Evolutionary conservation across 2,113 vertebrate genomes (phyloP).

Genomic region (Vidua macroura): DNA sequence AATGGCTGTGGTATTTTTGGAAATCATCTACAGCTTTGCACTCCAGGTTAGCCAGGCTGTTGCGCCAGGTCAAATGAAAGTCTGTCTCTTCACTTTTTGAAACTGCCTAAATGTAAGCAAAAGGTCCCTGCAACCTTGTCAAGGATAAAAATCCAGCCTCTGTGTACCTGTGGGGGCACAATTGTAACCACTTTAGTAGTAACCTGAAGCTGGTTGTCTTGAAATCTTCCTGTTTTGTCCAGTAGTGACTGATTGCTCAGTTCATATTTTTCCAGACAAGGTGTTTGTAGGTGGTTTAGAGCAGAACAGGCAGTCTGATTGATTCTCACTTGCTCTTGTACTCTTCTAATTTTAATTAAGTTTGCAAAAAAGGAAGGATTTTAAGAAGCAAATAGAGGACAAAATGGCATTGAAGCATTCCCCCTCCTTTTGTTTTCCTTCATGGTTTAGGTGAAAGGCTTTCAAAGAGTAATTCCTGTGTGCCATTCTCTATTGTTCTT

Average conservation of each 20-base stretch:
- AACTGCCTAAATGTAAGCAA: background rate
- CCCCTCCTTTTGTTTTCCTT: fast-evolving
- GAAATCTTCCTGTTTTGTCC: slow-evolving; percentile 62
- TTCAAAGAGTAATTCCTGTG: background rate
- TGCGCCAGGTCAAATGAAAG: fast-evolving
- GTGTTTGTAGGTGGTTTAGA: slow-evolving; percentile 9
- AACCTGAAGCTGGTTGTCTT: slow-evolving; percentile 28
- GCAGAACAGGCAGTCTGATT: background rate
- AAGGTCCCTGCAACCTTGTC: background rate
- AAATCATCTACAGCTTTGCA: background rate
- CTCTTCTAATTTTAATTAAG: background rate
- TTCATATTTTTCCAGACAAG: slow-evolving; percentile 16
- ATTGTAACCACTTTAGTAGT: background rate
- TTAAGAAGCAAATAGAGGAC: background rate
- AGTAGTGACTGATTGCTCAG: background rate
- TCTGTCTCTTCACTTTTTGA: background rate
- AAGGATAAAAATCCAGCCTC: background rate
- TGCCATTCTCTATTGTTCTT: background rate
- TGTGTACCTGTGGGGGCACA: background rate
- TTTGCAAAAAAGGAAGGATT: background rate
- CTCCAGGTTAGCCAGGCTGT: background rate
- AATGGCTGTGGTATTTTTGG: background rate
- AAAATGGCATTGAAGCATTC: background rate
- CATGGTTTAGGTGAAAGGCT: background rate
- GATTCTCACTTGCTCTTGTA: background rate